phyloP scores from a whole-genome alignment of 2,888 invertebrate species.

The Pterostichus niger region DNA sequence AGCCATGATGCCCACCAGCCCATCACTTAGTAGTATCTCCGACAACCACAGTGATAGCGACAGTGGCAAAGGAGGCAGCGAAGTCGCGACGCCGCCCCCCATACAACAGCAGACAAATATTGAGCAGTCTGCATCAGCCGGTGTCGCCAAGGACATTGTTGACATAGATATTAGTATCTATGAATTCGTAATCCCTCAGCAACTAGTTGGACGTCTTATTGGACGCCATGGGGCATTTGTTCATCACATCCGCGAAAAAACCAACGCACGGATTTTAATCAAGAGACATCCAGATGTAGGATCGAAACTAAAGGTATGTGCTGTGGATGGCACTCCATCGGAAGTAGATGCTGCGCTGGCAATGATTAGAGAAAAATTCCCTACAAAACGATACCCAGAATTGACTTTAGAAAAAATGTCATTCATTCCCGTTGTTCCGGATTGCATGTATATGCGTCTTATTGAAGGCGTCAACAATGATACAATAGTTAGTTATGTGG shows the following conservation, averaged over 20 bases:
- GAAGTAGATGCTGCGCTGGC: constrained; percentile 91
- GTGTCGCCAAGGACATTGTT: constrained; percentile 71
- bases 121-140: constrained; percentile 74
- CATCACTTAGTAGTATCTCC: constrained; percentile 84
- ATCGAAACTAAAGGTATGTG: constrained; percentile 89
- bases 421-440: constrained; percentile 74
- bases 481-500: constrained; percentile 92
- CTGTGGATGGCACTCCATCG: constrained; percentile 87
- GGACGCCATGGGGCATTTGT: constrained; percentile 91
- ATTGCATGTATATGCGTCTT: constrained; percentile 78
- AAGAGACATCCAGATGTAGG: constrained; percentile 85
- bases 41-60: constrained; percentile 88
- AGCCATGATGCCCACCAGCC: constrained; percentile 83
- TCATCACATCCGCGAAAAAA: constrained; percentile 88
- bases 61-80: constrained; percentile 90
- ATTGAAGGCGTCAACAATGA: constrained; percentile 96
- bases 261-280: constrained; percentile 89
- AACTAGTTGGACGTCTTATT: constrained; percentile 91
- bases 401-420: constrained; percentile 85
- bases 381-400: constrained; percentile 88
- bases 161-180: constrained; percentile 77
- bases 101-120: constrained; percentile 76
- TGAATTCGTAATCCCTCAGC: constrained; percentile 87
- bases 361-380: constrained; percentile 92
- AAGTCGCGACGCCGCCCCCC: constrained; percentile 85